These are phyloP conservation scores for Mesitornis unicolor DNA, from an alignment of 2,113 vertebrate species.

Conservation along the genomic window DNA sequence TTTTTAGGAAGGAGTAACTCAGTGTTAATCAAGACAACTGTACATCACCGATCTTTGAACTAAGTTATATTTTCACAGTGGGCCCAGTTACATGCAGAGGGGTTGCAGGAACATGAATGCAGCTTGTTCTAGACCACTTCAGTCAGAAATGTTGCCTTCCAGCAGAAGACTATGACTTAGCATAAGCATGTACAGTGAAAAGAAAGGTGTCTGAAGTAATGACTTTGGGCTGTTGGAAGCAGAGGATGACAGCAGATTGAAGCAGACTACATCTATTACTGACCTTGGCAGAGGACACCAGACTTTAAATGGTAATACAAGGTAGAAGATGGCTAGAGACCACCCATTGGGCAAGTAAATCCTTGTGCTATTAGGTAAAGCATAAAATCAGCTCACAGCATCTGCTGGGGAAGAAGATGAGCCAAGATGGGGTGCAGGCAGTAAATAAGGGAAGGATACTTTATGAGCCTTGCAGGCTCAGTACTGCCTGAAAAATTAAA, in stretches of 20 bases:
- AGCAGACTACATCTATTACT: background rate
- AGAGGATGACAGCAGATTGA: background rate
- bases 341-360: background rate
- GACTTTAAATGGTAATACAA: background rate
- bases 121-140: background rate
- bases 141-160: background rate
- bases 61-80: background rate
- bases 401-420: background rate
- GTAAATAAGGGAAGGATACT: background rate
- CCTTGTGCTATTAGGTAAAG: background rate
- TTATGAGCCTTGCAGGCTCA: background rate
- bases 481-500: background rate
- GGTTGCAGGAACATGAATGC: background rate
- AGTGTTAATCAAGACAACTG: background rate
- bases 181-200: accelerated
- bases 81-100: background rate
- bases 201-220: background rate
- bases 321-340: background rate
- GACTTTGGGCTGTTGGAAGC: background rate
- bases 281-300: background rate
- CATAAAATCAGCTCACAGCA: conserved; percentile 12
- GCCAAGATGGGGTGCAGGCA: background rate
- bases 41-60: background rate
- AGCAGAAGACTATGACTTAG: background rate
- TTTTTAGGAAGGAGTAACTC: background rate